Evolutionary conservation across 2,113 vertebrate species (phyloP).

Genomic region (Puma concolor): DNA sequence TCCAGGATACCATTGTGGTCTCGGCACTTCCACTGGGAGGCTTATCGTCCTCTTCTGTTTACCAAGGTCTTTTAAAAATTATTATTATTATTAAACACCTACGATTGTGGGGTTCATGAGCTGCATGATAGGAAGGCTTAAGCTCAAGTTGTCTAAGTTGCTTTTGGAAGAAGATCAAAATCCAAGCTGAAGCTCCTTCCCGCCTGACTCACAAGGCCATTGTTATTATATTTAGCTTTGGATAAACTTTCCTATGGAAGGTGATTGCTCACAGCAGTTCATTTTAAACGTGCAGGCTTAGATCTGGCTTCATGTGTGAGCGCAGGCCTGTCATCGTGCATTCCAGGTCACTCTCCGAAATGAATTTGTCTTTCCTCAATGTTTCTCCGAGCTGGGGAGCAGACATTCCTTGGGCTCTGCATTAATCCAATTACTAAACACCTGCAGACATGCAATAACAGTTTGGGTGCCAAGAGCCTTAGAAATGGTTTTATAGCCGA

Average conservation of each 20-base stretch:
- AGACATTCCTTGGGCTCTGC: constrained; percentile 91
- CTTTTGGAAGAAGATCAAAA: constrained; percentile 93
- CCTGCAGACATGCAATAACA: constrained; percentile 95
- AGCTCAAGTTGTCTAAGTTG: constrained; percentile 88
- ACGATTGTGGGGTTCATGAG: constrained; percentile 84
- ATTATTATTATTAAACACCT: constrained; percentile 86
- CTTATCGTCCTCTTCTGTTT: constrained; percentile 80
- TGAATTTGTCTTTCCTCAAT: constrained; percentile 88
- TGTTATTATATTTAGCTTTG: constrained; percentile 93
- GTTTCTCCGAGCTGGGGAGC: constrained; percentile 83
- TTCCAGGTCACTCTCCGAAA: constrained; percentile 89
- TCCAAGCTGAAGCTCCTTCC: constrained; percentile 84
- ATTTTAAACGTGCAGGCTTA: constrained; percentile 86
- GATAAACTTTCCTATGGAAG: constrained; percentile 92
- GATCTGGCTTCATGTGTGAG: constrained; percentile 88
- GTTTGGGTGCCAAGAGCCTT: constrained; percentile 89
- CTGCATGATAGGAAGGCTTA: constrained; percentile 85
- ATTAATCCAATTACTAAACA: constrained; percentile 97
- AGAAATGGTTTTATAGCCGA: constrained; percentile 89
- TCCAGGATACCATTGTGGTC: constrained; percentile 71
- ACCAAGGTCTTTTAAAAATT: constrained; percentile 72
- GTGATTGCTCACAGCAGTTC: constrained; percentile 88
- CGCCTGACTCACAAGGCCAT: constrained; percentile 85
- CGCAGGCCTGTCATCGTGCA: constrained; percentile 89
- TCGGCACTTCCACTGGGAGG: constrained; percentile 73